Base-by-base conservation (phyloP, 2,113 vertebrate genomes). In the Oncorhynchus gorbuscha region DNA sequence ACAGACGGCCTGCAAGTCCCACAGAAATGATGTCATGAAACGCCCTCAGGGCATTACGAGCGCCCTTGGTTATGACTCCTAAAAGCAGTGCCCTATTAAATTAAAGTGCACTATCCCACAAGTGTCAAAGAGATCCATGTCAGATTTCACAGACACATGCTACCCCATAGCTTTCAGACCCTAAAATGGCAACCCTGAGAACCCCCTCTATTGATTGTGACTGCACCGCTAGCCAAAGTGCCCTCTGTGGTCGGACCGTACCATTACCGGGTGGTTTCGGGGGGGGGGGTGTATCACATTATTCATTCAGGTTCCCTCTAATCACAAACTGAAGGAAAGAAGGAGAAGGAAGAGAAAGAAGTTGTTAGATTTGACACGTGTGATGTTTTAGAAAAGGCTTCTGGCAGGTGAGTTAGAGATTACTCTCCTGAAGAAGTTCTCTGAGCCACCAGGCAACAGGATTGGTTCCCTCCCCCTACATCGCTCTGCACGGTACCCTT, bases 61-160 rank as follows among this genome's bases (percentile, higher is more conserved):
- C 22, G 20, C 30, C 48, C 79, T 73, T 71, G 69, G 81, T 83
- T 74, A 82, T 74, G 62, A 73, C 71, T 73, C 45, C 62, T 76
- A 81, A 81, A 81, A 81, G 80, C 76, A 76, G 49, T 61, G 7
- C 26, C 48, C 75, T 72, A 61, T 82, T 82, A 82, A 82, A 80
- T 78, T 73, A 85, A 70, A 85, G 59, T 14, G 12, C 13, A 18
- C 14, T 62, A 14, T 4, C 64, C 64, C 39, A 76, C 48, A 65
- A 70, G 26, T 61, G 7, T 28, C 20, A 18, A 49, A 45, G 66
- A 32, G 32, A 26, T 49, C 66, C 71, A 76, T 76, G 67, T 69
- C 13, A 8, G 16, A 14, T 55, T 18, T 16, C 12, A 4, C 13
- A 55, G 51, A 55, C 51, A 14, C 51, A 55, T 55, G 51, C 12